These are phyloP conservation scores for Lordiphosa fenestrarum DNA, from an alignment of 2,888 invertebrate genomes.

Conservation along the genomic window DNA sequence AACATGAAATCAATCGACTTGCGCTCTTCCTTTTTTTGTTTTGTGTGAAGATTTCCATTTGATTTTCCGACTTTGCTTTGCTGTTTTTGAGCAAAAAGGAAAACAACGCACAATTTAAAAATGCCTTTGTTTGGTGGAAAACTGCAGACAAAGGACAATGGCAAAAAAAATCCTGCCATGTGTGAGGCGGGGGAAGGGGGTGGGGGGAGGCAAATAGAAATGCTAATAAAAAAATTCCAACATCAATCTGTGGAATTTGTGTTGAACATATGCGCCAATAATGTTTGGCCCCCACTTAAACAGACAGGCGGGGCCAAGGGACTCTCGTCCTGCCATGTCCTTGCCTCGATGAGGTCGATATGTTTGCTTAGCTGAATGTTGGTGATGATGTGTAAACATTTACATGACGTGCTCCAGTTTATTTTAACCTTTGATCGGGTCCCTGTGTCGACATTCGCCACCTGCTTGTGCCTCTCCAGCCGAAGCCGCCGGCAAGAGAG, in stretches of 20 bases:
- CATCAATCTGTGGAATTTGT: slow-evolving; percentile 76
- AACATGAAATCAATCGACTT: slow-evolving; percentile 13
- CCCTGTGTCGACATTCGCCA: slow-evolving; percentile 15
- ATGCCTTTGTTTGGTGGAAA: slow-evolving; percentile 65
- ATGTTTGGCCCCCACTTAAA: slow-evolving; percentile 35
- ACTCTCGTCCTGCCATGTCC: slow-evolving; percentile 23
- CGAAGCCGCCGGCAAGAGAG: slow-evolving; percentile 16
- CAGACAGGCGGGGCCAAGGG: neutral
- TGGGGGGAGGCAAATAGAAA: slow-evolving; percentile 60
- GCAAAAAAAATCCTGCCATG: slow-evolving; percentile 6
- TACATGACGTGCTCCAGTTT: slow-evolving; percentile 75
- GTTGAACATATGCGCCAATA: slow-evolving; percentile 73
- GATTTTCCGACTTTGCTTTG: neutral
- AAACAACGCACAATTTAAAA: slow-evolving; percentile 62
- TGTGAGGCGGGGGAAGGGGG: neutral
- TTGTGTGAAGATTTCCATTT: slow-evolving; percentile 2
- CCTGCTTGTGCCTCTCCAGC: slow-evolving; percentile 1
- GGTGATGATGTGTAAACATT: slow-evolving; percentile 75
- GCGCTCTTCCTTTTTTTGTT: neutral
- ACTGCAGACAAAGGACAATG: slow-evolving; percentile 59
- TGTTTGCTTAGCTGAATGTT: slow-evolving; percentile 76
- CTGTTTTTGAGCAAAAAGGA: slow-evolving; percentile 20
- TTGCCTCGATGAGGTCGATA: slow-evolving; percentile 70
- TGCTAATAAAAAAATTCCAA: slow-evolving; percentile 76
- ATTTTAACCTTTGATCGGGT: slow-evolving; percentile 74